Conservation (phyloP, 2,888 invertebrate species). For the Pristionchus mayeri region DNA sequence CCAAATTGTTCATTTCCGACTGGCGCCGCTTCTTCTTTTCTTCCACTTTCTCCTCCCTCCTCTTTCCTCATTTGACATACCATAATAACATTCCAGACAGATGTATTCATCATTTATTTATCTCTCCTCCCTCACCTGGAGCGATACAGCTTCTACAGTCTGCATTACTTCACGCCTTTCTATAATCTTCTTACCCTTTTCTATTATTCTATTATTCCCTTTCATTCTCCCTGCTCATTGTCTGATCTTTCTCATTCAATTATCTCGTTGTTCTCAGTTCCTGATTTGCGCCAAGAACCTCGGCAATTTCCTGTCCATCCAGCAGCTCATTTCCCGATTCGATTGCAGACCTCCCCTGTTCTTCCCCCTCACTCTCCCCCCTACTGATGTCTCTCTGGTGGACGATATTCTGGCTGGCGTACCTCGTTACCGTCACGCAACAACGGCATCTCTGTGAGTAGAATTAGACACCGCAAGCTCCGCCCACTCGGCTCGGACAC, state of each 20-base stretch:
- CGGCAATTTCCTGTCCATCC: neutral
- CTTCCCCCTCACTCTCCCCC: neutral
- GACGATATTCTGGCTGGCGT: conserved; percentile 2
- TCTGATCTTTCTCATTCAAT: neutral
- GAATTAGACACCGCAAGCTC: neutral
- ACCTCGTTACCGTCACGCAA: conserved; percentile 1
- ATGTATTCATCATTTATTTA: too few species aligned
- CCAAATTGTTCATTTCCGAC: conserved; percentile 28
- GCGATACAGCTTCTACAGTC: neutral
- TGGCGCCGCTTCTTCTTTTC: too few species aligned
- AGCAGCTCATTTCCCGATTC: neutral
- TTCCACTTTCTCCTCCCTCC: neutral
- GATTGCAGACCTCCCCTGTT: neutral
- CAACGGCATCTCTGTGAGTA: conserved; percentile 10
- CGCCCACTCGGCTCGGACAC: neutral
- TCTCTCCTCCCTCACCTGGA: neutral
- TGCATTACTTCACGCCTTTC: too few species aligned
- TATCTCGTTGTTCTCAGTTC: neutral
- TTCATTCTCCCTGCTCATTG: neutral
- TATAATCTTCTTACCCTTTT: too few species aligned
- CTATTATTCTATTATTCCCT: neutral
- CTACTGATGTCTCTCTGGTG: neutral
- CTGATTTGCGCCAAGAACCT: neutral
- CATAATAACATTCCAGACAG: neutral
- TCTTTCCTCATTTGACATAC: neutral